Conservation (phyloP, 2,888 invertebrate genomes). For the Pelosia muscerda region DNA sequence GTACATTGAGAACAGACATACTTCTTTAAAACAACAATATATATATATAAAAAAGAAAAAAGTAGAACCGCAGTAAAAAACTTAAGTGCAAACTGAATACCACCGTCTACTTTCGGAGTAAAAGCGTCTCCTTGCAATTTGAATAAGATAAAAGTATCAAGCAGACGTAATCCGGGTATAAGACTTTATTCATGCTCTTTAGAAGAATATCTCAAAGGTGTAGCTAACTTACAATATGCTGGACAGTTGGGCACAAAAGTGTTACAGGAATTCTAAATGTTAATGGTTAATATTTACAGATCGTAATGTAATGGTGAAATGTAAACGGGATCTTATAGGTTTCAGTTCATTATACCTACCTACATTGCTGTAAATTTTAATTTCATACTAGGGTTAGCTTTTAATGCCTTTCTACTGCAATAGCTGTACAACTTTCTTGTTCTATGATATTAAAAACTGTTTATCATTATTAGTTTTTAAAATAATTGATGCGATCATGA, state of each 20-base stretch:
- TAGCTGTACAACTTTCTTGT: too few relatives aligned
- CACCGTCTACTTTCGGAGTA: not conserved
- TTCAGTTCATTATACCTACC: too few relatives aligned
- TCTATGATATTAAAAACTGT: too few relatives aligned
- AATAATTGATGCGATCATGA: too few relatives aligned
- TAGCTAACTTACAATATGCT: constrained; percentile 81
- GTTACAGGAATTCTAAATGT: constrained; percentile 16
- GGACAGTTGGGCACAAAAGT: constrained; percentile 62
- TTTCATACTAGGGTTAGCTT: too few relatives aligned
- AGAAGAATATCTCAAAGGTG: constrained; percentile 86
- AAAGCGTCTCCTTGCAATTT: constrained; percentile 13
- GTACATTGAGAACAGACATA: not conserved
- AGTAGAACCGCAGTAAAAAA: not conserved
- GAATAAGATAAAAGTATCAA: constrained; percentile 61
- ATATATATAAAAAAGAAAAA: constrained; percentile 7
- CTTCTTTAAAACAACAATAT: not conserved
- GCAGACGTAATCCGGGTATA: constrained; percentile 50
- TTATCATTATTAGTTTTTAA: too few relatives aligned
- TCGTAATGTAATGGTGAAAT: too few relatives aligned
- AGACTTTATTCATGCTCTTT: constrained; percentile 84
- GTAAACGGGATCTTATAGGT: too few relatives aligned
- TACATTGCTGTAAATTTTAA: too few relatives aligned
- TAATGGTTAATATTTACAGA: not conserved
- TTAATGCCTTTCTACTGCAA: too few relatives aligned
- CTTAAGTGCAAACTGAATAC: constrained; percentile 12